A percentile compares a stretch with the other conserved stretches of the same genome.
phyloP scores from a whole-genome alignment of 2,113 vertebrate species.

The Xenopus borealis region DNA sequence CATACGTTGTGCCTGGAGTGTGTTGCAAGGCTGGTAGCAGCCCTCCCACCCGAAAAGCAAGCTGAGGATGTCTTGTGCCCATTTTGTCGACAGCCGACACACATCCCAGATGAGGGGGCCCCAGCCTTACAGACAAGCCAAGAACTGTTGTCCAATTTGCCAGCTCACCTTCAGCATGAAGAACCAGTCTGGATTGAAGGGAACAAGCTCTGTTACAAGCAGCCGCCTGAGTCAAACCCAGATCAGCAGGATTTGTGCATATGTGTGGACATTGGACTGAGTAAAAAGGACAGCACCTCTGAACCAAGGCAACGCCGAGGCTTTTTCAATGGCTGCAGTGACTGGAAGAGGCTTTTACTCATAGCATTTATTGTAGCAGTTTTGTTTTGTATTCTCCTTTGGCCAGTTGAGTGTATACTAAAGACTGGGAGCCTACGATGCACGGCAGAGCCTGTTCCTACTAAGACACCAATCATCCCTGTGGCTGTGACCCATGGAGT shows the following conservation, averaged over 20 bases:
- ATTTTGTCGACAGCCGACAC: slow-evolving; percentile 82
- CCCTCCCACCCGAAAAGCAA: slow-evolving; percentile 57
- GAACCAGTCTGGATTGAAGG: slow-evolving; percentile 86
- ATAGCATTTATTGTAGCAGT: slow-evolving; percentile 70
- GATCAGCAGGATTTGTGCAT: slow-evolving; percentile 61
- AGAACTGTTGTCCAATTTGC: slow-evolving; percentile 80
- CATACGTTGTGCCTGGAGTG: slow-evolving; percentile 95
- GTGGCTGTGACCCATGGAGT: neutral
- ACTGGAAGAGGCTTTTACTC: slow-evolving; percentile 81
- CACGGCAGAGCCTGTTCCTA: slow-evolving; percentile 29
- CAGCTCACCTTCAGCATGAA: slow-evolving; percentile 72
- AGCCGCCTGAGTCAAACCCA: neutral
- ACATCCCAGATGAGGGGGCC: slow-evolving; percentile 71
- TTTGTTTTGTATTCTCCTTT: slow-evolving; percentile 78
- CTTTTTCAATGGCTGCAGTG: slow-evolving; percentile 61
- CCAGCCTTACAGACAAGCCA: slow-evolving; percentile 62
- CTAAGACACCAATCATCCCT: rapidly evolving
- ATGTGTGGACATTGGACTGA: slow-evolving; percentile 83
- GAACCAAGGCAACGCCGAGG: neutral
- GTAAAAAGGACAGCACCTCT: slow-evolving; percentile 50
- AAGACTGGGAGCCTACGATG: slow-evolving; percentile 81
- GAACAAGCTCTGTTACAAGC: slow-evolving; percentile 80
- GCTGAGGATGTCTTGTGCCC: slow-evolving; percentile 78
- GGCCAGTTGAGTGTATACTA: slow-evolving; percentile 86
- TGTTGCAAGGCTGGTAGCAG: slow-evolving; percentile 79